These are phyloP conservation scores for Macrotus californicus DNA, from an alignment of 2,113 vertebrate species.

Conservation along the genomic window DNA sequence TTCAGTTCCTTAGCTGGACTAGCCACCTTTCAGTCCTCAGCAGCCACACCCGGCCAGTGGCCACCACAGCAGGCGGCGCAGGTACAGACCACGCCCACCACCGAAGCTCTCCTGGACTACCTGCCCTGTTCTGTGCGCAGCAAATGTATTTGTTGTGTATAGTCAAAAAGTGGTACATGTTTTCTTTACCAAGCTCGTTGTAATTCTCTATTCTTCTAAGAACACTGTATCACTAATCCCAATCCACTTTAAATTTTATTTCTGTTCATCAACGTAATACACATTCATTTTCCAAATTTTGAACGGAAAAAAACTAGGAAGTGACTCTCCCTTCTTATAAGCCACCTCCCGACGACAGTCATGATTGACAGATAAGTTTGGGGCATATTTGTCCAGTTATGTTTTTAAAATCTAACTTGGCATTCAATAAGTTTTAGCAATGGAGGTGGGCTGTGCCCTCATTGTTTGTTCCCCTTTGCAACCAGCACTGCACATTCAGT, in stretches of 20 bases:
- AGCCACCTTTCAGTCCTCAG: not conserved
- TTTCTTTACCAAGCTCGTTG: not conserved
- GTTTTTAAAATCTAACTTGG: not conserved
- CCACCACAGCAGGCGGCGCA: not conserved
- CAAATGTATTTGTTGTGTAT: not conserved
- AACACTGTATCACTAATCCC: not conserved
- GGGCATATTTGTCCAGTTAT: not conserved
- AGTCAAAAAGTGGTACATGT: not conserved
- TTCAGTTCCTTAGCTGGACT: not conserved
- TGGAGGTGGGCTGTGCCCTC: not conserved
- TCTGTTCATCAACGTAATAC: not conserved
- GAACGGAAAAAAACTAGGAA: not conserved
- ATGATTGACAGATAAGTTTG: not conserved
- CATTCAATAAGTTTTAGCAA: not conserved
- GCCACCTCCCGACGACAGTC: not conserved
- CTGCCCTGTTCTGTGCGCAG: not conserved
- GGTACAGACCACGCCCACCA: not conserved
- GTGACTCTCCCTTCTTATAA: not conserved
- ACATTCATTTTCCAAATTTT: not conserved
- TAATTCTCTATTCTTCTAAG: not conserved
- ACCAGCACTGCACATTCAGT: not conserved
- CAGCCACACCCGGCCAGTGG: not conserved
- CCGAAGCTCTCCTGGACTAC: not conserved
- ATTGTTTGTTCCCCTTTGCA: not conserved
- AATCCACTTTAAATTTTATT: not conserved